These are phyloP conservation scores for Macaria notata DNA, from an alignment of 2,888 invertebrate genomes.

Conservation along the genomic window DNA sequence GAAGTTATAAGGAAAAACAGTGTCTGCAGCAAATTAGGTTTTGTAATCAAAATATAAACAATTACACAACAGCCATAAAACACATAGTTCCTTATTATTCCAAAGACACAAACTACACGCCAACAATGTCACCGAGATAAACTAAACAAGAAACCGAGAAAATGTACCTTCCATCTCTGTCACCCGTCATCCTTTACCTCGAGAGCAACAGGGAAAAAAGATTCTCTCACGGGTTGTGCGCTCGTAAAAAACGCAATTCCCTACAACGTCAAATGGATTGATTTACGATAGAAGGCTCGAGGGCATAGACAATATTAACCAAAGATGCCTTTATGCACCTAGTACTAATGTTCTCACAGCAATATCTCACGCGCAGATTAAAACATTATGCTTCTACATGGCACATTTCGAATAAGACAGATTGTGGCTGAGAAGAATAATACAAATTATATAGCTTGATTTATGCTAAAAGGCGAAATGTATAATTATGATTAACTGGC, in stretches of 20 bases:
- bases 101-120: slow-evolving; percentile 20
- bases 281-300: slow-evolving; percentile 61
- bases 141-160: slow-evolving; percentile 4
- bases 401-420: no score
- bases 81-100: slow-evolving; percentile 10
- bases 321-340: no score
- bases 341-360: no score
- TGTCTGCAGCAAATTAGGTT: no score
- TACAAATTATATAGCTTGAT: no score
- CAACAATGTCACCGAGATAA: slow-evolving; percentile 16
- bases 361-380: no score
- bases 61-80: slow-evolving; percentile 4
- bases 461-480: no score
- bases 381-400: no score
- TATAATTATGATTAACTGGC: no score
- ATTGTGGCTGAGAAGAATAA: no score
- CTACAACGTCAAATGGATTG: slow-evolving; percentile 60
- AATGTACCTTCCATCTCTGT: slow-evolving; percentile 16
- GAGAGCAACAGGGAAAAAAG: slow-evolving; percentile 8
- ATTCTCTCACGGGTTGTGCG: slow-evolving; percentile 22
- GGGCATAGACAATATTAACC: no score
- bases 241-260: slow-evolving; percentile 63
- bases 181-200: slow-evolving; percentile 11
- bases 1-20: no score
- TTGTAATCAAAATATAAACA: not conserved